Conservation (phyloP, 2,113 vertebrate species). For the Gnathonemus longibarbis region DNA sequence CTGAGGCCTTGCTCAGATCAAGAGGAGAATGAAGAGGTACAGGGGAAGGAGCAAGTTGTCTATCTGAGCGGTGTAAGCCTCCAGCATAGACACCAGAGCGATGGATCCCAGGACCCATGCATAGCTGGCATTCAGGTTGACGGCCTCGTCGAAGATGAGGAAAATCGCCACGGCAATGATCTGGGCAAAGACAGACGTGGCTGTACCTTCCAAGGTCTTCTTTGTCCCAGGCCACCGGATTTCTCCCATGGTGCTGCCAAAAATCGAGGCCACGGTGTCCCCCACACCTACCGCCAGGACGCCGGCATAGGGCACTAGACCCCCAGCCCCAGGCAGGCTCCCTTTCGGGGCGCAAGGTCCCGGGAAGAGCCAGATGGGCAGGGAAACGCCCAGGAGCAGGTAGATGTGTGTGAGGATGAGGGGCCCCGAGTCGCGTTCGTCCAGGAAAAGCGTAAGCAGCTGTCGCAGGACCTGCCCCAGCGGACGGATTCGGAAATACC, state of each 20-base stretch:
- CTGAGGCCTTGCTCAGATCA: slow-evolving; percentile 62
- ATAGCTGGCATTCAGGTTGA: slow-evolving; percentile 85
- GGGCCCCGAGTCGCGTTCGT: slow-evolving; percentile 88
- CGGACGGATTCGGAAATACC: slow-evolving; percentile 86
- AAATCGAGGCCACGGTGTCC: slow-evolving; percentile 83
- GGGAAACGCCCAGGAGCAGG: slow-evolving; percentile 86
- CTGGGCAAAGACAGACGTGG: slow-evolving; percentile 88
- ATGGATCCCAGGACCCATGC: slow-evolving; percentile 85
- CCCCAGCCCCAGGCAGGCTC: slow-evolving; percentile 65
- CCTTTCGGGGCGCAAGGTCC: slow-evolving; percentile 77
- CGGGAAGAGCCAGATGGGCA: slow-evolving; percentile 88
- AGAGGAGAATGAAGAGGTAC: slow-evolving; percentile 87
- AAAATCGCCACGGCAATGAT: slow-evolving; percentile 90
- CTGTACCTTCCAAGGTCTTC: slow-evolving; percentile 94
- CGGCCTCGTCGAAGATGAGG: slow-evolving; percentile 79
- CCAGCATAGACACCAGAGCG: slow-evolving; percentile 80
- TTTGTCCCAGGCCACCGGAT: slow-evolving; percentile 93
- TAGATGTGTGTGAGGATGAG: slow-evolving; percentile 95
- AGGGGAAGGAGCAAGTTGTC: slow-evolving; percentile 92
- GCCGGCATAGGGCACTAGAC: slow-evolving; percentile 83
- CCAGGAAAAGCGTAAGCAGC: slow-evolving; percentile 83
- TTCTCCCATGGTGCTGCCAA: slow-evolving; percentile 85
- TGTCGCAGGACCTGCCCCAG: slow-evolving; percentile 76
- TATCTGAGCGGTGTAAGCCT: slow-evolving; percentile 91
- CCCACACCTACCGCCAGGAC: slow-evolving; percentile 89